Base-by-base conservation (phyloP, 2,113 vertebrate species). In the Orcinus orca region DNA sequence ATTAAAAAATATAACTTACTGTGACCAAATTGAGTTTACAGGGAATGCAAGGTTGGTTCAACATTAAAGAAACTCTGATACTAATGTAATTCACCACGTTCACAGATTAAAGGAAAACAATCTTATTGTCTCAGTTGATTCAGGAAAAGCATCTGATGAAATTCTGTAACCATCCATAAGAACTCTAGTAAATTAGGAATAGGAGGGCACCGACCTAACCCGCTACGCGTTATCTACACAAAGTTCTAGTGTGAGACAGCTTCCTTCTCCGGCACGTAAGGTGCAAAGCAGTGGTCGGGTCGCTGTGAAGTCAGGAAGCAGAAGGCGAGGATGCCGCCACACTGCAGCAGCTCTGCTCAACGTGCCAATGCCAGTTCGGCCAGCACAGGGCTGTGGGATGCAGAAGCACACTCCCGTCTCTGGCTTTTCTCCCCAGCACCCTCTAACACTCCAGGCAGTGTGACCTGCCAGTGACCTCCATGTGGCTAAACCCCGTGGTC, bases 281-380 rank as follows among this genome's bases (percentile, higher is more conserved):
- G 36, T 4, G 20, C 20, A 5, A 8, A n/a, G 44, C 14, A 7
- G 71, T 10, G 0, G 60, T 1, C 9, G 1, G 4, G 2, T 25
- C 26, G 29, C 71, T n/a, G 55, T 62, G 2, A 38, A 20, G 4
- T 31, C 73, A 41, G 60, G 47, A 29, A 15, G 79, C 1, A 3
- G 58, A 79, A n/a, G 33, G 71, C 31, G 10, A 5, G 53, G 31
- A 0, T 5, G 20, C 58, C 50, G 2, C 31, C 12, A 11, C 29
- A 1, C 60, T 7, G 13, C 26, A 4, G 41, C 11, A 13, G 25
- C 9, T 50, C 38, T 20, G 18, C 62, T 23, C 14, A 5, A 5
- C 0, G 2, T 3, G 4, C 2, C 1, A 1, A 4, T 1, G 26
- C 1, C 55, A 4, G 55, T 1, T 1, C 21, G 3, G 47, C 44